phyloP scores from a whole-genome alignment of 53 echinoderm and acorn worm species.

The Zoroaster sp. region DNA sequence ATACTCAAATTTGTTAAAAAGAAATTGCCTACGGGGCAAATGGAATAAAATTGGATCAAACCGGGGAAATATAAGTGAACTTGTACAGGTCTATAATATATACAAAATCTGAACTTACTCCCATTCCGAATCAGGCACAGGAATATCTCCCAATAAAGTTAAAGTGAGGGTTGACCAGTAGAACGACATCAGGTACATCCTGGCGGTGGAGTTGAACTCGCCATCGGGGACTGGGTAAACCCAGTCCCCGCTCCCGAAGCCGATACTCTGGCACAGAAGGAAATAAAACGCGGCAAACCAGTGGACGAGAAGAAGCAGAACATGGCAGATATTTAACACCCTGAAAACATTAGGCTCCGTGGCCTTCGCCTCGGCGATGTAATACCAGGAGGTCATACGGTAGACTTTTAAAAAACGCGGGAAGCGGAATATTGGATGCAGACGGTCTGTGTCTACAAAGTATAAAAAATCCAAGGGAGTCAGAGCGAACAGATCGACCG shows the following conservation, averaged over 20 bases:
- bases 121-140: constrained; percentile 63
- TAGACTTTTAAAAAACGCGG: constrained; percentile 82
- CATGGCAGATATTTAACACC: constrained; percentile 70
- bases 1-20: too few relatives aligned
- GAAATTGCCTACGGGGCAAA: too few relatives aligned
- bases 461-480: constrained; percentile 85
- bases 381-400: constrained; percentile 62
- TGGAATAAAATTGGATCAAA: too few relatives aligned
- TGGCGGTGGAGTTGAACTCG: constrained; percentile 54
- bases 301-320: constrained; percentile 78
- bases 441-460: constrained; percentile 23
- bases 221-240: constrained; percentile 61
- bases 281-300: constrained; percentile 88
- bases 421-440: constrained; percentile 58
- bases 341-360: constrained; percentile 78
- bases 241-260: constrained; percentile 67
- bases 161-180: constrained; percentile 93
- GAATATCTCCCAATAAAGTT: constrained; percentile 90
- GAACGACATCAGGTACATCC: constrained; percentile 81
- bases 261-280: constrained; percentile 68
- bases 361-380: constrained; percentile 70
- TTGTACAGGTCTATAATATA: too few relatives aligned
- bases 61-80: too few relatives aligned
- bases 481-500: constrained; percentile 69
- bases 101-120: constrained; percentile 70